A percentile compares a stretch with the other conserved stretches of the same genome.
These are phyloP conservation scores for Prochilodus magdalenae DNA, from an alignment of 2,113 vertebrate genomes.

Conservation along the genomic window DNA sequence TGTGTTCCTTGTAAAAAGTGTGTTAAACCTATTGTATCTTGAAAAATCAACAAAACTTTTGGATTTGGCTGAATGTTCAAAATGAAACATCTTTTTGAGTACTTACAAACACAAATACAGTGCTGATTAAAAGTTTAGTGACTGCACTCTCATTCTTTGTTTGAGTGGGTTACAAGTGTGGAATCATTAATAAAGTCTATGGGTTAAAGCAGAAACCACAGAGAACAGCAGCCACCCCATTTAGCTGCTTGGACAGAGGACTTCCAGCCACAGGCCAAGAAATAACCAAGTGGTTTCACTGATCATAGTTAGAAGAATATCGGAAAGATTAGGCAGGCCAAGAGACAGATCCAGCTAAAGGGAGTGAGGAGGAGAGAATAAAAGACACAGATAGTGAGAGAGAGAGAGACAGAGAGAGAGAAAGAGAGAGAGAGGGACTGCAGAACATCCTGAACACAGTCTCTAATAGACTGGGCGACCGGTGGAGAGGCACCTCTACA, in stretches of 20 bases:
- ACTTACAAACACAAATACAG: too few relatives aligned
- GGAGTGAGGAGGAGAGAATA: slow-evolving; percentile 18
- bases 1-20: too few relatives aligned
- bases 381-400: not conserved
- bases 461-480: slow-evolving; percentile 65
- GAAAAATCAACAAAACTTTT: too few relatives aligned
- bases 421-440: slow-evolving; percentile 15
- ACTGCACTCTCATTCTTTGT: too few relatives aligned
- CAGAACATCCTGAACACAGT: slow-evolving; percentile 49
- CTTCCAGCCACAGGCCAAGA: not conserved
- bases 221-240: not conserved
- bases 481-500: slow-evolving; percentile 54
- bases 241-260: not conserved
- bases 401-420: slow-evolving; percentile 54
- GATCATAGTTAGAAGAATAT: slow-evolving; percentile 35
- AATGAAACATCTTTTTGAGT: too few relatives aligned
- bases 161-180: too few relatives aligned
- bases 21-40: too few relatives aligned
- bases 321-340: slow-evolving; percentile 3
- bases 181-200: not conserved
- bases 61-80: too few relatives aligned
- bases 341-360: not conserved
- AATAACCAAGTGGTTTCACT: slow-evolving; percentile 10
- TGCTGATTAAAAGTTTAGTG: too few relatives aligned
- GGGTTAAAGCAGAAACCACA: not conserved